Percentiles rank a stretch among this genome's conserved stretches.
These are phyloP conservation scores for Tapera naevia DNA, from an alignment of 2,797 vertebrate species.

Conservation along the genomic window DNA sequence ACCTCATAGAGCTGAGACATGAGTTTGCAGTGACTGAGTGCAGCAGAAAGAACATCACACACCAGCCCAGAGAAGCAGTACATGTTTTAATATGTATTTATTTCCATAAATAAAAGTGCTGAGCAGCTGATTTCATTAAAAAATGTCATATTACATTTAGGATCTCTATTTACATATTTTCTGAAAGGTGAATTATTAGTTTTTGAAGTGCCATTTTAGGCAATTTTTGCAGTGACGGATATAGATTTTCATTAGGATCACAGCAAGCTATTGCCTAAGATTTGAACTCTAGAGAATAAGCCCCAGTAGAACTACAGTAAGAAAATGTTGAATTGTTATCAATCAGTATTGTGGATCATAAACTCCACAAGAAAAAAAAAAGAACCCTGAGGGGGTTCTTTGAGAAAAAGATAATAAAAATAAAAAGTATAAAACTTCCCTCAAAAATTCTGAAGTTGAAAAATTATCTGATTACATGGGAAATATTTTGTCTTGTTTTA, in stretches of 20 bases:
- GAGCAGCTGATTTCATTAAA: constrained; percentile 72
- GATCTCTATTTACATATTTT: constrained; percentile 69
- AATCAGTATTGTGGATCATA: neutral
- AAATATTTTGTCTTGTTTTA: neutral
- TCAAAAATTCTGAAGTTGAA: neutral
- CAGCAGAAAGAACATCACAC: constrained; percentile 36
- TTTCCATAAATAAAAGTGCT: constrained; percentile 66
- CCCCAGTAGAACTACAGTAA: neutral
- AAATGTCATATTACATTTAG: constrained; percentile 56
- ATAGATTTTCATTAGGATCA: constrained; percentile 63
- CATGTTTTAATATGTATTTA: constrained; percentile 43
- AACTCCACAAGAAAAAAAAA: neutral
- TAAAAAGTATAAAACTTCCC: neutral
- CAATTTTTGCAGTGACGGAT: constrained; percentile 63
- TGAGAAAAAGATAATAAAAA: neutral
- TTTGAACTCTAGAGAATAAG: constrained; percentile 22
- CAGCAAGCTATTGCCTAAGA: constrained; percentile 44
- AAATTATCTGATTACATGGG: neutral
- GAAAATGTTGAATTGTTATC: constrained; percentile 50
- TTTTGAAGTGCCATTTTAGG: constrained; percentile 68
- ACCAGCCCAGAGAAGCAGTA: constrained; percentile 22
- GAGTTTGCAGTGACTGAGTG: constrained; percentile 60
- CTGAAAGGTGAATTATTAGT: constrained; percentile 63
- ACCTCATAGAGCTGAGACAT: constrained; percentile 37
- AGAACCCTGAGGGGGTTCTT: neutral